Evolutionary conservation across 1,140 invertebrate genomes (phyloP).

Genomic region (Carposina sasakii): DNA sequence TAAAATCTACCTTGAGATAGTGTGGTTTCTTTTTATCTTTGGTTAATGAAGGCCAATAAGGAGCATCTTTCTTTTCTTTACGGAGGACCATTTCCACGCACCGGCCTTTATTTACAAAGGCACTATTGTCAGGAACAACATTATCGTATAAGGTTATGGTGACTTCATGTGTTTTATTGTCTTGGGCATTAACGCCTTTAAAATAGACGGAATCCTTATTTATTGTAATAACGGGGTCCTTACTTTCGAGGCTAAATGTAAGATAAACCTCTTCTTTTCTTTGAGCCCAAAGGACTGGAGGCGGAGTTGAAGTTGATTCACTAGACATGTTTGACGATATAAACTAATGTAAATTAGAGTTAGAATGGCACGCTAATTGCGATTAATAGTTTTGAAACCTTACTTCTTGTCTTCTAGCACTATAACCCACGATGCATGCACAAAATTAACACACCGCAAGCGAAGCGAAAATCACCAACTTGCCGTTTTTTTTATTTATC

Average conservation of each 20-base stretch:
- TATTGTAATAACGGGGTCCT: conserved; percentile 82
- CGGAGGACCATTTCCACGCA: conserved; percentile 85
- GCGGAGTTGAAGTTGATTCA: conserved; percentile 76
- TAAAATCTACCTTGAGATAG: conserved; percentile 97
- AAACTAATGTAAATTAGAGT: no score
- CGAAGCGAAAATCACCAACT: no score
- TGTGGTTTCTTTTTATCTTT: conserved; percentile 93
- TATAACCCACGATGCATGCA: no score
- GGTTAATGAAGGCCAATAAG: conserved; percentile 90
- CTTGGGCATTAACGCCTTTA: conserved; percentile 87
- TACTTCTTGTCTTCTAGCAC: no score
- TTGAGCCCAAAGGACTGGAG: conserved; percentile 94
- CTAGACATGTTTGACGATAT: conserved; percentile 54
- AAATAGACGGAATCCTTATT: conserved; percentile 88
- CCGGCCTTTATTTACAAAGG: conserved; percentile 79
- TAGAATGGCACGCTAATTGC: no score
- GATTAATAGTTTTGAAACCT: no score
- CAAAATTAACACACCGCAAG: no score
- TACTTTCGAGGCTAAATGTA: conserved; percentile 92
- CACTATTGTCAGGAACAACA: conserved; percentile 85
- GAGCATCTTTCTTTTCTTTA: conserved; percentile 76
- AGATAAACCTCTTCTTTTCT: conserved; percentile 86
- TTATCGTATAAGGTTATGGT: conserved; percentile 87
- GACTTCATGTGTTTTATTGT: conserved; percentile 89
- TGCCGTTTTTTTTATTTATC: no score